Percentiles rank a stretch among this genome's conserved stretches.
These are phyloP conservation scores for Eupithecia inturbata DNA, from an alignment of 2,888 invertebrate genomes.

Conservation along the genomic window DNA sequence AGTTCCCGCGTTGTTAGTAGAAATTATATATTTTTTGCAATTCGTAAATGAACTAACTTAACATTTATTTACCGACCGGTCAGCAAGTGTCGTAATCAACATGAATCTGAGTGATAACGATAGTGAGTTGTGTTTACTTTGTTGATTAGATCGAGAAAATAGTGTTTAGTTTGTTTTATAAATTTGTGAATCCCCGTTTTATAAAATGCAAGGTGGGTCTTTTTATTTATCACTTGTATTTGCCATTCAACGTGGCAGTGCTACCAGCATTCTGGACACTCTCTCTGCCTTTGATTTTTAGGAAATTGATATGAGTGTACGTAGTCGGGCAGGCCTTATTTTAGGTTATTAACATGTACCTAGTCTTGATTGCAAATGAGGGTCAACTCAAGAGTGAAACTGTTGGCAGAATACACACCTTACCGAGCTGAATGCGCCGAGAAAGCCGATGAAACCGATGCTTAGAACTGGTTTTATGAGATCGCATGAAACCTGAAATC, in stretches of 20 bases:
- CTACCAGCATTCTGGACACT: not conserved
- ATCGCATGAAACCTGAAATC: no score
- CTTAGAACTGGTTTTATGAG: not conserved
- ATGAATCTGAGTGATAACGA: slow-evolving; percentile 23
- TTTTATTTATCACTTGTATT: not conserved
- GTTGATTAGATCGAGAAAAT: slow-evolving; percentile 17
- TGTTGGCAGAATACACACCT: not conserved
- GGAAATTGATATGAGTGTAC: not conserved
- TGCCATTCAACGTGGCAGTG: not conserved
- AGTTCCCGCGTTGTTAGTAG: not conserved
- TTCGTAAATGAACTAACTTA: not conserved
- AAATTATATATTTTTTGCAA: not conserved
- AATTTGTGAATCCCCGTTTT: slow-evolving; percentile 12
- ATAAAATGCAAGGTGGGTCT: slow-evolving; percentile 2
- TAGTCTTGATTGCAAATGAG: not conserved
- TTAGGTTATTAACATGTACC: not conserved
- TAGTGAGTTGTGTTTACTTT: slow-evolving; percentile 22
- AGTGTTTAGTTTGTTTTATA: slow-evolving; percentile 9
- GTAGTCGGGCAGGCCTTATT: not conserved
- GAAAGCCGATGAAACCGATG: not conserved
- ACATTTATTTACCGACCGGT: slow-evolving; percentile 5
- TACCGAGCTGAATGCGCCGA: not conserved
- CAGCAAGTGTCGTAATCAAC: slow-evolving; percentile 19
- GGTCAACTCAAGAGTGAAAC: not conserved
- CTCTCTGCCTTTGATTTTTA: not conserved